Evolutionary conservation across 2,888 invertebrate genomes (phyloP).

Genomic region (Epinotia ramella): DNA sequence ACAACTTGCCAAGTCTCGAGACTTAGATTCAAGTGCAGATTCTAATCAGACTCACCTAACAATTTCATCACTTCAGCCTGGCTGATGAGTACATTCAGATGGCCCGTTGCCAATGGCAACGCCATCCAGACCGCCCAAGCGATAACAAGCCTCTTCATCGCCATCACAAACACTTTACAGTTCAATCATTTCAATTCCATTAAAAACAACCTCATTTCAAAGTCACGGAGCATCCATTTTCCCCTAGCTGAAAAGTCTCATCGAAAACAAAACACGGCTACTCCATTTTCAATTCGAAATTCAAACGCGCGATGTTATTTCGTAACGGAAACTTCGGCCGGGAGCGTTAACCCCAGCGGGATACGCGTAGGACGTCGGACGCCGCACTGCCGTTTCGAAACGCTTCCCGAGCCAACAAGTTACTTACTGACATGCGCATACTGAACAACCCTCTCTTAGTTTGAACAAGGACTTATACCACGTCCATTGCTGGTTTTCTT

Average conservation of each 20-base stretch:
- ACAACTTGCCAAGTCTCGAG: conserved; percentile 34
- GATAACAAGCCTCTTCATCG: conserved; percentile 71
- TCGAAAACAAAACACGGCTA: conserved; percentile 39
- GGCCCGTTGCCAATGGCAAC: conserved; percentile 86
- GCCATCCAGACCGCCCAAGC: conserved; percentile 77
- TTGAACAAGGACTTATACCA: conserved; percentile 29
- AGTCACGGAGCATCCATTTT: conserved; percentile 61
- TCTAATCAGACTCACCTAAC: conserved; percentile 86
- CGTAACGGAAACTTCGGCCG: conserved; percentile 59
- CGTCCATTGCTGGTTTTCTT: conserved; percentile 14
- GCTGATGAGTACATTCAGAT: conserved; percentile 92
- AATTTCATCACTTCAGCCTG: conserved; percentile 92
- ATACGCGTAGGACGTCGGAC: conserved; percentile 68
- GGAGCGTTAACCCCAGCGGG: conserved; percentile 54
- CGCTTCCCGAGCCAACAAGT: conserved; percentile 78
- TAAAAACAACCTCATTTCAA: conserved; percentile 60
- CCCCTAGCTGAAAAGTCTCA: conserved; percentile 28
- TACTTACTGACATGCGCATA: conserved; percentile 80
- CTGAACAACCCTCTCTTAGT: conserved; percentile 58
- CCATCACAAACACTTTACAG: conserved; percentile 72
- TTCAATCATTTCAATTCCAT: conserved; percentile 73
- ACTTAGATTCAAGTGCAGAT: conserved; percentile 35
- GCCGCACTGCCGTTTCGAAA: conserved; percentile 78
- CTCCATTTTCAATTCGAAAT: conserved; percentile 49
- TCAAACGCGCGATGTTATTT: conserved; percentile 50